These are phyloP conservation scores for Corythoichthys haematopterus DNA, from an alignment of 2,113 vertebrate species.

Conservation along the genomic window DNA sequence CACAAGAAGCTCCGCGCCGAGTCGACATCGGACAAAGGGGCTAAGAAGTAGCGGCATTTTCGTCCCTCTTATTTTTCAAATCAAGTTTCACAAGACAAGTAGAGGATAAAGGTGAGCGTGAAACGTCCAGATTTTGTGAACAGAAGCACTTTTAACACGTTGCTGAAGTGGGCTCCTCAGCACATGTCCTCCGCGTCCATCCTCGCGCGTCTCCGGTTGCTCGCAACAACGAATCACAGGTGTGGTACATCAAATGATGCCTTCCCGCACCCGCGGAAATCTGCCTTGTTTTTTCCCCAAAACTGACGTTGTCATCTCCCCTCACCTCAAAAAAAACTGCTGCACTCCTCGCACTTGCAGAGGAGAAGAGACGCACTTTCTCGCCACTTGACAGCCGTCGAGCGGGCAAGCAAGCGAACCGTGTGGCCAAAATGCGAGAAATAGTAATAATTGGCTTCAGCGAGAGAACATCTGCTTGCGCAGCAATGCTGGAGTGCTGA, in stretches of 20 bases:
- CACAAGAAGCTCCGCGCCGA: slow-evolving; percentile 54
- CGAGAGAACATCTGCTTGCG: slow-evolving; percentile 71
- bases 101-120: slow-evolving; percentile 21
- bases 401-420: slow-evolving; percentile 23
- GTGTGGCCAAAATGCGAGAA: slow-evolving; percentile 50
- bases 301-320: slow-evolving; percentile 7
- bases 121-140: slow-evolving; percentile 47
- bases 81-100: slow-evolving; percentile 57
- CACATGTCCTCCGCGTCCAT: slow-evolving; percentile 62
- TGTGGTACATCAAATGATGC: slow-evolving; percentile 66
- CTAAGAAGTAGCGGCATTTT: slow-evolving; percentile 67
- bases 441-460: slow-evolving; percentile 51
- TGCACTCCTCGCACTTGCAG: slow-evolving; percentile 23
- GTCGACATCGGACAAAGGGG: slow-evolving; percentile 71
- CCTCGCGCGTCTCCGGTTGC: slow-evolving; percentile 66
- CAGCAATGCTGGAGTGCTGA: slow-evolving; percentile 69
- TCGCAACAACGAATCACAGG: slow-evolving; percentile 76
- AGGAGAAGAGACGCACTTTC: slow-evolving; percentile 33
- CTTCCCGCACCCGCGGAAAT: slow-evolving; percentile 26
- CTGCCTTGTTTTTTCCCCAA: slow-evolving; percentile 13
- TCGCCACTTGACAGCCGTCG: slow-evolving; percentile 45
- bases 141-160: slow-evolving; percentile 43
- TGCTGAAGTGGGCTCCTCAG: slow-evolving; percentile 60
- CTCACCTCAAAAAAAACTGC: slow-evolving; percentile 19
- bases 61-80: slow-evolving; percentile 10